A percentile compares a stretch with the other conserved stretches of the same genome.
Evolutionary conservation across 2,888 invertebrate species (phyloP).

Genomic region (Panopea generosa): DNA sequence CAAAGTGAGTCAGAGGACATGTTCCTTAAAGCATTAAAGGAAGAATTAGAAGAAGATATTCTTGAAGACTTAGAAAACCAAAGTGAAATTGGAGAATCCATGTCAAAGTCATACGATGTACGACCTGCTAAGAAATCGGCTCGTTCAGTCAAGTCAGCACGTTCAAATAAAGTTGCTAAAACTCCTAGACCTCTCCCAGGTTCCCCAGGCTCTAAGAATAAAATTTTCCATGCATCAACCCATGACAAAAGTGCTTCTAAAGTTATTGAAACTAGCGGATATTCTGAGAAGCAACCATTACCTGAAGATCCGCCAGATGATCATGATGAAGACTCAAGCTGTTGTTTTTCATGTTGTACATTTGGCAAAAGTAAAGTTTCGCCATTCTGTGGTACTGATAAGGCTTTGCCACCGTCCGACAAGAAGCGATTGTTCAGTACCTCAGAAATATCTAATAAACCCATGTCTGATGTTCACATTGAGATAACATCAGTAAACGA

Average conservation of each 20-base stretch:
- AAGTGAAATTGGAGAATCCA: constrained; percentile 55
- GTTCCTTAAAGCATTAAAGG: constrained; percentile 75
- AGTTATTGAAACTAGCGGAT: constrained; percentile 16
- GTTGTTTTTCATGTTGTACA: constrained; percentile 49
- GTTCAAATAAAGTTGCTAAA: constrained; percentile 38
- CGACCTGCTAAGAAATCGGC: constrained; percentile 18
- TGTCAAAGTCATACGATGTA: constrained; percentile 30
- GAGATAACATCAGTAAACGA: constrained; percentile 47
- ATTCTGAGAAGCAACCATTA: constrained; percentile 46
- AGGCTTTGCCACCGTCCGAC: constrained; percentile 27
- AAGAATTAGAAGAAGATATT: constrained; percentile 75
- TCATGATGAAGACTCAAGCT: constrained; percentile 44
- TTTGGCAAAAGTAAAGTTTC: constrained; percentile 63
- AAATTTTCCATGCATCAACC: constrained; percentile 45
- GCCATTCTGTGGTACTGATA: constrained; percentile 66
- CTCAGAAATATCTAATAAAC: constrained; percentile 42
- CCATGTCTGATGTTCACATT: constrained; percentile 57
- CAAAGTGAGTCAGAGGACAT: constrained; percentile 72
- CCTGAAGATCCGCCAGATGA: constrained; percentile 14
- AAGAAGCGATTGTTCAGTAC: constrained; percentile 49
- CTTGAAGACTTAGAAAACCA: constrained; percentile 72
- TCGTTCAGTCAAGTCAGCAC: constrained; percentile 48
- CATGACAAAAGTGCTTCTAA: constrained; percentile 39
- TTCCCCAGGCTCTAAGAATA: constrained; percentile 41
- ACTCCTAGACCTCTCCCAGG: constrained; percentile 47